Percentiles rank a stretch among this genome's conserved stretches.
Evolutionary conservation across 1,140 invertebrate species (phyloP).

Genomic region (Zeugodacus cucurbitae): DNA sequence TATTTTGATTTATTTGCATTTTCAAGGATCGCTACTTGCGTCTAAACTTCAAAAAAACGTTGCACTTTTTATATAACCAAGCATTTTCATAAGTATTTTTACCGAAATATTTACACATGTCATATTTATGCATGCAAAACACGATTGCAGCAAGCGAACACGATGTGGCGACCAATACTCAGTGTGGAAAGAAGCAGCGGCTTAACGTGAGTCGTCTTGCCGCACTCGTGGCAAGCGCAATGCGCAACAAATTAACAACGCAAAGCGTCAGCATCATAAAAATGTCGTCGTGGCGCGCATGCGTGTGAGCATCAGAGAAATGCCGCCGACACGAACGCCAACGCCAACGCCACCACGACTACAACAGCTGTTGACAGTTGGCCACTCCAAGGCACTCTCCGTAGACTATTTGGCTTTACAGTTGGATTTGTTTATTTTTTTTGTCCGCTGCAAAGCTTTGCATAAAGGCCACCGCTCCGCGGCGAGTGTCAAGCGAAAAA

Average conservation of each 20-base stretch:
- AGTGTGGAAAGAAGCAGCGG: neutral
- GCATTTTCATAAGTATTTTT: neutral
- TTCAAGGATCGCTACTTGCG: too few species aligned
- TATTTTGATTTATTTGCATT: too few species aligned
- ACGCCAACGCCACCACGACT: conserved; percentile 38
- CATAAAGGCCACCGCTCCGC: conserved; percentile 43
- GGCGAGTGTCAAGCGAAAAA: conserved; percentile 48
- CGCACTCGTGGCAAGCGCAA: conserved; percentile 9
- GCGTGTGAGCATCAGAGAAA: conserved; percentile 16
- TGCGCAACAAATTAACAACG: conserved; percentile 35
- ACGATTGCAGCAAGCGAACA: neutral
- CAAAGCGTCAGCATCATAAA: conserved; percentile 60
- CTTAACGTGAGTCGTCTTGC: neutral
- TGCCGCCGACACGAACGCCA: neutral
- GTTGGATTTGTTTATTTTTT: conserved; percentile 7
- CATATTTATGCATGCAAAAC: conserved; percentile 4
- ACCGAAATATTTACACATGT: neutral
- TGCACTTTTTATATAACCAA: too few species aligned
- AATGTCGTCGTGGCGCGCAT: conserved; percentile 56
- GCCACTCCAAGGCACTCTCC: neutral
- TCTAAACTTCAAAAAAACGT: too few species aligned
- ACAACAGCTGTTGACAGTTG: conserved; percentile 14
- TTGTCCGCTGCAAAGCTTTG: neutral
- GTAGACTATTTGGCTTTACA: neutral
- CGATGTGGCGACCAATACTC: neutral